Percentiles rank a stretch among this genome's conserved stretches.
Evolutionary conservation across 2,797 vertebrate species (phyloP).

Genomic region (Cuculus canorus): DNA sequence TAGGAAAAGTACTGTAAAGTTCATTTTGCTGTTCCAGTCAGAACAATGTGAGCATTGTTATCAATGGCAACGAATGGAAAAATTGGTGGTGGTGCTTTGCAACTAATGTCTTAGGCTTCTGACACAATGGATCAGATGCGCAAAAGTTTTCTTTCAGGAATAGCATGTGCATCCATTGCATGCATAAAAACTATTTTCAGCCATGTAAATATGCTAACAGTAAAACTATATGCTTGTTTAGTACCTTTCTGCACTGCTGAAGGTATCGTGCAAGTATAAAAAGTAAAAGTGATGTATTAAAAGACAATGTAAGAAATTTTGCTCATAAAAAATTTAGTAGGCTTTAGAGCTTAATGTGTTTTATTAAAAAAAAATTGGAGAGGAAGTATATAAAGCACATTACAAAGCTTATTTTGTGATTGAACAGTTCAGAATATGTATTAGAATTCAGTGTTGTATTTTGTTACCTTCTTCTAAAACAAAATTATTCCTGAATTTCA

Average conservation of each 20-base stretch:
- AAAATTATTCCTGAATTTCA: neutral
- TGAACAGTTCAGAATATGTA: neutral
- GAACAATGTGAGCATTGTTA: neutral
- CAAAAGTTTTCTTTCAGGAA: neutral
- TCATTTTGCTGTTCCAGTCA: neutral
- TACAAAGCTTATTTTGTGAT: neutral
- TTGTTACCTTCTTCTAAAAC: neutral
- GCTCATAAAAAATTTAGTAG: neutral
- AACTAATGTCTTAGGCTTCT: neutral
- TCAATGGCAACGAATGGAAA: neutral
- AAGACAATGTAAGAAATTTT: neutral
- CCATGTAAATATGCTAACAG: neutral
- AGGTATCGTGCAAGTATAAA: neutral
- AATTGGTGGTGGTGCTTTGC: neutral
- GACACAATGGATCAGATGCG: neutral
- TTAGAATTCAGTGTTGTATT: neutral
- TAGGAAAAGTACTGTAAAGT: neutral
- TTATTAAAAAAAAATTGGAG: neutral
- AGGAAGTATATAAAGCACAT: neutral
- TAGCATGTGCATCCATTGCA: neutral
- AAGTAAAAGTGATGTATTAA: neutral
- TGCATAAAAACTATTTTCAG: neutral
- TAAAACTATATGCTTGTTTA: neutral
- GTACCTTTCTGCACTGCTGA: neutral
- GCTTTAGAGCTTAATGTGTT: neutral